phyloP scores from a whole-genome alignment of 2,797 vertebrate genomes.

The Prunella strophiata region DNA sequence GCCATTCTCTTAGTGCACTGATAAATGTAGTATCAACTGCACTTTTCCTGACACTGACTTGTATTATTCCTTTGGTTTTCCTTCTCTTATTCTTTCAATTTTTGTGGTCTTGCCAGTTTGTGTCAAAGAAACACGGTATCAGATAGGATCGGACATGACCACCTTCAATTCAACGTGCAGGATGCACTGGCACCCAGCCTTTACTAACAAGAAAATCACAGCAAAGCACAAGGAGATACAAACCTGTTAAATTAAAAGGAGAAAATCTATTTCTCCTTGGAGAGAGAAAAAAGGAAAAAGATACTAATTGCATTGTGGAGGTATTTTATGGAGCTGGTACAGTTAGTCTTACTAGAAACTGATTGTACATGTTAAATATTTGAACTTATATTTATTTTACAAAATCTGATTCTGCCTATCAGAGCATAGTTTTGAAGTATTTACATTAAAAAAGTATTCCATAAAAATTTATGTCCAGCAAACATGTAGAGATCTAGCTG shows the following conservation, averaged over 20 bases:
- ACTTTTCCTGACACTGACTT: not conserved
- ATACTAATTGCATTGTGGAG: not conserved
- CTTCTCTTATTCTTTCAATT: not conserved
- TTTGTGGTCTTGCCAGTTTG: not conserved
- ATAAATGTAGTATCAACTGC: not conserved
- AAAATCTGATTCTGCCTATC: not conserved
- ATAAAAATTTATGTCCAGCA: not conserved
- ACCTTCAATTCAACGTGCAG: not conserved
- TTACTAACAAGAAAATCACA: not conserved
- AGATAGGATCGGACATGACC: not conserved
- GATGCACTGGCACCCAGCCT: not conserved
- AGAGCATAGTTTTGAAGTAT: not conserved
- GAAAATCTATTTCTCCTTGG: not conserved
- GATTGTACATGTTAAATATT: not conserved
- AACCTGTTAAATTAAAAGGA: constrained; percentile 7
- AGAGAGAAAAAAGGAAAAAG: not conserved
- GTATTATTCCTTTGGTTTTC: not conserved
- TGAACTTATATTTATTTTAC: not conserved
- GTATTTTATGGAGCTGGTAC: not conserved
- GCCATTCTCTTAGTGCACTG: not conserved
- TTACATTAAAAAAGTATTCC: not conserved
- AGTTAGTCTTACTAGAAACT: not conserved
- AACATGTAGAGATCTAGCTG: not conserved
- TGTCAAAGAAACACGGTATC: not conserved
- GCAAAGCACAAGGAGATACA: not conserved